Evolutionary conservation across 2,888 invertebrate species (phyloP).

Genomic region (Leptothorax acervorum): DNA sequence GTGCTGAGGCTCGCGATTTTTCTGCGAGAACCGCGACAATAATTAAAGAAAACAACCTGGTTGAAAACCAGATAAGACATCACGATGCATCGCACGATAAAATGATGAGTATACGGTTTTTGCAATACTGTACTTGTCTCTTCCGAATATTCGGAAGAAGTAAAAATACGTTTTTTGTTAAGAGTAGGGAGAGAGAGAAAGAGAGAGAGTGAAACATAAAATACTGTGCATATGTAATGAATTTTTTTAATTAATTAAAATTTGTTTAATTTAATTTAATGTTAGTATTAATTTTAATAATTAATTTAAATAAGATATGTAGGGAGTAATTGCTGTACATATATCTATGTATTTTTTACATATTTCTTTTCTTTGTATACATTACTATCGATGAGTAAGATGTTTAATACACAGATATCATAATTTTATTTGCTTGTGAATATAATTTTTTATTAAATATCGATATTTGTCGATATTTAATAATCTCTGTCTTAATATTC

Average conservation of each 20-base stretch:
- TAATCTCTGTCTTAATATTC: background rate
- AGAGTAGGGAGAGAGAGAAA: background rate
- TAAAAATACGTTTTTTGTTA: slow-evolving; percentile 1
- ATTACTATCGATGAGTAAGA: background rate
- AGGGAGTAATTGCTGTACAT: background rate
- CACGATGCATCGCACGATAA: background rate
- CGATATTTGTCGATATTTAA: background rate
- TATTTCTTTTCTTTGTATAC: slow-evolving; percentile 5
- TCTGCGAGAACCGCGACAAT: background rate
- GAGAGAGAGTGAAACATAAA: background rate
- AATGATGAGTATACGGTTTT: background rate
- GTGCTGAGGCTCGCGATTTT: slow-evolving; percentile 19
- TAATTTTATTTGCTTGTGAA: background rate
- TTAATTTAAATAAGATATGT: background rate
- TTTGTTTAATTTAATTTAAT: background rate
- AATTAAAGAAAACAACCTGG: background rate
- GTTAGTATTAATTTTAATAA: background rate
- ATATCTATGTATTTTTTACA: background rate
- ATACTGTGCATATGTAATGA: background rate
- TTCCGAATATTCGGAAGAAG: background rate
- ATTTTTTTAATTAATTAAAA: background rate
- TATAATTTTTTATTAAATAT: slow-evolving; percentile 9
- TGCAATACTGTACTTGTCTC: background rate
- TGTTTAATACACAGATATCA: background rate
- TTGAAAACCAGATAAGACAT: slow-evolving; percentile 24